phyloP scores from a whole-genome alignment of 30 jellyfish, hydroid and myxozoan species.

The Hydractinia echinata region DNA sequence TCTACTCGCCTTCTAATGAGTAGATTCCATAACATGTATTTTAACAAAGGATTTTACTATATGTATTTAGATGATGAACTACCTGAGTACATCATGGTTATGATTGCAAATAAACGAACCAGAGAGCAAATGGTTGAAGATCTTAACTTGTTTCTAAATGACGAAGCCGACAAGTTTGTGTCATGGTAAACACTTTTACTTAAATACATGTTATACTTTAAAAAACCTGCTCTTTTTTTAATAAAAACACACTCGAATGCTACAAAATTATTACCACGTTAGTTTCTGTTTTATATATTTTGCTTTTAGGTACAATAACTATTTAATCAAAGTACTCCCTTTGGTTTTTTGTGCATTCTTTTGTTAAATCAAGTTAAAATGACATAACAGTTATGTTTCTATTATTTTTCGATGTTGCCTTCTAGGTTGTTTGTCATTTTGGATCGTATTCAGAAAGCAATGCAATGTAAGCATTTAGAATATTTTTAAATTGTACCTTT shows the following conservation, averaged over 20 bases:
- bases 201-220: too few relatives aligned
- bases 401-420: neutral
- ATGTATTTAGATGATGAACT: constrained; percentile 72
- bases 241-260: too few relatives aligned
- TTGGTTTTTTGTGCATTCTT: too few relatives aligned
- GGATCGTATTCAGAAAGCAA: constrained; percentile 50
- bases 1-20: neutral
- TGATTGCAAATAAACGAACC: constrained; percentile 83
- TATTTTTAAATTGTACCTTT: neutral
- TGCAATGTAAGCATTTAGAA: constrained; percentile 47
- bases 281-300: neutral
- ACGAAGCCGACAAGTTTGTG: constrained; percentile 80
- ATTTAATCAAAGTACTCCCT: too few relatives aligned
- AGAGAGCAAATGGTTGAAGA: constrained; percentile 76
- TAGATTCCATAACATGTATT: neutral
- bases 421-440: constrained; percentile 57
- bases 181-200: constrained; percentile 41
- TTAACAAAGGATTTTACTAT: neutral
- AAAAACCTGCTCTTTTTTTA: too few relatives aligned
- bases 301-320: neutral
- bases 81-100: constrained; percentile 91
- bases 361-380: too few relatives aligned
- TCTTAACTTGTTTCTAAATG: constrained; percentile 70
- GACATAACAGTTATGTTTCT: neutral
- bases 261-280: neutral